Percentiles rank a stretch among this genome's conserved stretches.
These are phyloP conservation scores for Tylochromis polylepis DNA, from an alignment of 2,113 vertebrate genomes.

Conservation along the genomic window DNA sequence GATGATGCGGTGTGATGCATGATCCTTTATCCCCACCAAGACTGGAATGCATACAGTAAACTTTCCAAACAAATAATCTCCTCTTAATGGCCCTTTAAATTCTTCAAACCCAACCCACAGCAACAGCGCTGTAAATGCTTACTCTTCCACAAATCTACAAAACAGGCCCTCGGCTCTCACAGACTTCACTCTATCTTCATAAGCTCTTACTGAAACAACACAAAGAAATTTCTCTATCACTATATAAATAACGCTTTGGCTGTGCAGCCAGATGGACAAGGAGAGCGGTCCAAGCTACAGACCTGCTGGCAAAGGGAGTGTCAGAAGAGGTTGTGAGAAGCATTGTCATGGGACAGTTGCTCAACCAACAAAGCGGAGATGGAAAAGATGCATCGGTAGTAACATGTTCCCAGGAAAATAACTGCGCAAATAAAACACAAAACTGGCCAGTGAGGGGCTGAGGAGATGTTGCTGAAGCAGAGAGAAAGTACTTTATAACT, in stretches of 20 bases:
- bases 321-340: slow-evolving; percentile 10
- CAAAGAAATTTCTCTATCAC: slow-evolving; percentile 13
- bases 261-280: slow-evolving; percentile 50
- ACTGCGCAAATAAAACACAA: background rate
- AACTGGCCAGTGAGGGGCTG: background rate
- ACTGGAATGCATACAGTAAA: background rate
- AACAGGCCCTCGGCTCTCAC: background rate
- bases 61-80: background rate
- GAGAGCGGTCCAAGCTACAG: slow-evolving; percentile 26
- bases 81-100: background rate
- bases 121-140: background rate
- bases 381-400: background rate
- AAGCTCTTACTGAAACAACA: slow-evolving; percentile 16
- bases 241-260: slow-evolving; percentile 33
- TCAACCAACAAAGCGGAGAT: background rate
- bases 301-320: slow-evolving; percentile 38
- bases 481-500: background rate
- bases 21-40: background rate
- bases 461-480: background rate
- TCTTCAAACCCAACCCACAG: background rate
- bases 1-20: background rate
- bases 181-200: background rate
- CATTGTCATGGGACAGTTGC: slow-evolving; percentile 15
- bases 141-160: background rate
- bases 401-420: background rate